Evolutionary conservation across 2,888 invertebrate genomes (phyloP).

Genomic region (Prosapia bicincta): DNA sequence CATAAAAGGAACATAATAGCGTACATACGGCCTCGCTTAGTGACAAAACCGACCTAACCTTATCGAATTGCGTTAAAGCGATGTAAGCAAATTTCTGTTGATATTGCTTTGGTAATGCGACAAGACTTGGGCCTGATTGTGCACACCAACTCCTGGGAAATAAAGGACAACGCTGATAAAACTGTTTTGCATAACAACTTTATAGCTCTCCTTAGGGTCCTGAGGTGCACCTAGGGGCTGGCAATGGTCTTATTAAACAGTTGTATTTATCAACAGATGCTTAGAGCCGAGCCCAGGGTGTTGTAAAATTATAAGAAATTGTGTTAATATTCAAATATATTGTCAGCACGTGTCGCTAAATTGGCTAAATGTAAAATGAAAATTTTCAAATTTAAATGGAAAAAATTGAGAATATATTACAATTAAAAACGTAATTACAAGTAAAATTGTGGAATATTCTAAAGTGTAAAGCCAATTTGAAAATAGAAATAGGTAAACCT

Average conservation of each 20-base stretch:
- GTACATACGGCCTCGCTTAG: too few species aligned
- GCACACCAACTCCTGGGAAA: background rate
- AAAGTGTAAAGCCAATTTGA: too few species aligned
- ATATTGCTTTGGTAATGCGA: too few species aligned
- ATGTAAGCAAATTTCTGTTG: background rate
- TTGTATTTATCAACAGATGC: background rate
- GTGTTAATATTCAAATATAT: background rate
- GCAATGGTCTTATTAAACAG: background rate
- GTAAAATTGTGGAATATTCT: too few species aligned
- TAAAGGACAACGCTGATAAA: background rate
- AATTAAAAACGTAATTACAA: too few species aligned
- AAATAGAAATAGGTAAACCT: too few species aligned
- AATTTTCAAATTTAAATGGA: too few species aligned
- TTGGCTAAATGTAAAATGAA: too few species aligned
- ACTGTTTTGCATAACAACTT: slow-evolving; percentile 2
- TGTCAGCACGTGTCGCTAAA: background rate
- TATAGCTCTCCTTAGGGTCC: background rate
- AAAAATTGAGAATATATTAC: too few species aligned
- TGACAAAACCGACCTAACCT: background rate
- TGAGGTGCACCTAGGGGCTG: background rate
- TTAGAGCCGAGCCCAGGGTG: background rate
- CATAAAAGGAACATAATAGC: too few species aligned
- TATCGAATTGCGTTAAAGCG: background rate
- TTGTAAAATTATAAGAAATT: background rate
- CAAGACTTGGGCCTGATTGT: too few species aligned